Evolutionary conservation across 53 echinoderm and acorn worm species (phyloP), one percentile per base, ranked within the genome.

Genomic region (Holothuria scabra): DNA sequence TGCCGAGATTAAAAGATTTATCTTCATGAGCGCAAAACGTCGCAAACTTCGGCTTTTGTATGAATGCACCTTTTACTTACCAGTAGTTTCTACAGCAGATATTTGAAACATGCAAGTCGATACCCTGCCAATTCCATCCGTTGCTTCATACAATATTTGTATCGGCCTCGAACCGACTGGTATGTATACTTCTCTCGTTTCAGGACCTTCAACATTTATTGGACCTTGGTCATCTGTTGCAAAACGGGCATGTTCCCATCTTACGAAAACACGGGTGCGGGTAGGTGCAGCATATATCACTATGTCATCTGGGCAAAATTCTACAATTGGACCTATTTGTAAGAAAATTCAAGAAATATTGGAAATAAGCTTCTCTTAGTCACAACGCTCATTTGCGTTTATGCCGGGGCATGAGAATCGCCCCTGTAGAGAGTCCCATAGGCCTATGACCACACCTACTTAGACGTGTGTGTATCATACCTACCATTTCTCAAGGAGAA

Each of bases 291-390:
- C 69, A 21, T 35, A 22, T 10, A 69, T 21, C 23, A 38, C 69
- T 38, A 38, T 69, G 22, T 69, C 69, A 69, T 26, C 69, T 8
- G 69, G 37, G 14, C 69, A 69, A 22, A 69, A 69, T 38, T 69
- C 69, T 8, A 69, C 23, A 2, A 22, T 25, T 69, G 69, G 69
- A 38, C 69, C 69, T 69, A 23, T 41, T 41, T 10, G 41, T 41
- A 41, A 41, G 41, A 41, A 41, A 8, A 41, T 41, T 41, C 0
- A 6, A 41, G 41, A 41, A 41, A 10, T 2, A 41, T 41, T 41
- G 8, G 41, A 41, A 41, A 41, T 41, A n/a, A n/a, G n/a, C n/a
- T n/a, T n/a, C n/a, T n/a, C n/a, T n/a, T n/a, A n/a, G n/a, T n/a
- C n/a, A n/a, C n/a, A n/a, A n/a, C n/a, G n/a, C n/a, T n/a, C n/a